Evolutionary conservation across 1,140 invertebrate species (phyloP).

Genomic region (Microplitis demolitor): DNA sequence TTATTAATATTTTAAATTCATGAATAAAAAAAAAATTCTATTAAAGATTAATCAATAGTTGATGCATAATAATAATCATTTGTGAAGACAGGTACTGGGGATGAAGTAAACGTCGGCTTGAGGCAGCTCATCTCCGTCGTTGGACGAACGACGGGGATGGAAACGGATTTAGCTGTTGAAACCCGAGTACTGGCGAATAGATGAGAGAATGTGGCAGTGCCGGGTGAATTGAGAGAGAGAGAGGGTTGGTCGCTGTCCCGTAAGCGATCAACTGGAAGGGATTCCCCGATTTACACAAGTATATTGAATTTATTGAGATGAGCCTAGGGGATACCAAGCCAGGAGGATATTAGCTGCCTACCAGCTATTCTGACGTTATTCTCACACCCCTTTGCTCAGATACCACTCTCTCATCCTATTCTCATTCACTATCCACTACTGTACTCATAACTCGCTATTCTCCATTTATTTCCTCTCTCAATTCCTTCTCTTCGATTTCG

Average conservation of each 20-base stretch:
- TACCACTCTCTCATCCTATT: constrained; percentile 25
- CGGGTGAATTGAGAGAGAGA: too few relatives aligned
- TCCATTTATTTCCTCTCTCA: not conserved
- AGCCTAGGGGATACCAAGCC: constrained; percentile 59
- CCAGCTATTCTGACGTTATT: constrained; percentile 50
- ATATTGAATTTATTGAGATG: constrained; percentile 65
- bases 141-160: not conserved
- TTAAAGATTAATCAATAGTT: not conserved
- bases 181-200: constrained; percentile 7
- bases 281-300: constrained; percentile 59
- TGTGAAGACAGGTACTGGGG: not conserved
- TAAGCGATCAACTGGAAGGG: constrained; percentile 30
- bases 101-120: constrained; percentile 21
- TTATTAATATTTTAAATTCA: not conserved
- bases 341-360: constrained; percentile 63
- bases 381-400: constrained; percentile 28
- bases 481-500: not conserved
- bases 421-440: constrained; percentile 11
- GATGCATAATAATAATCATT: not conserved
- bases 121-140: constrained; percentile 49
- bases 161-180: constrained; percentile 7
- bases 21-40: constrained; percentile 1
- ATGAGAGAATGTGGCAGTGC: not conserved
- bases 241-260: not conserved
- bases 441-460: not conserved